Conservation (phyloP, 2,113 vertebrate species). For the Mustela lutreola region DNA sequence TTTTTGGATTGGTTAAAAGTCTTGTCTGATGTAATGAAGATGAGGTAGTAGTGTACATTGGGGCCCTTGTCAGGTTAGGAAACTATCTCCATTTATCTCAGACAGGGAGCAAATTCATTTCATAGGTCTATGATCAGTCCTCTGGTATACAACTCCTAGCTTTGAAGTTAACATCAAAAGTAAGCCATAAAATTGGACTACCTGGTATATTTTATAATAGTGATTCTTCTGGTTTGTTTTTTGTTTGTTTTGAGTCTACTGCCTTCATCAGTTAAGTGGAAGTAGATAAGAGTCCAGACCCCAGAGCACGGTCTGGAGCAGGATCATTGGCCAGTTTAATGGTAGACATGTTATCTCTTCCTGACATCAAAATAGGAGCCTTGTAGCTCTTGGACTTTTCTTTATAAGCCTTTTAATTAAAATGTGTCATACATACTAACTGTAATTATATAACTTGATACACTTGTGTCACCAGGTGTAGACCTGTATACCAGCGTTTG, state of each 20-base stretch:
- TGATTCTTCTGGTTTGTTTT: background rate
- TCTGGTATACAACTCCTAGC: background rate
- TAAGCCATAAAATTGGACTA: background rate
- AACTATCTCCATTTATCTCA: background rate
- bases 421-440: background rate
- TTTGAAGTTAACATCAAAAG: background rate
- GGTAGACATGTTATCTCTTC: background rate
- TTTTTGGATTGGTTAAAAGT: background rate
- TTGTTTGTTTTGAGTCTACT: background rate
- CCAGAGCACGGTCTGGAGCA: background rate
- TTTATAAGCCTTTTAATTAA: background rate
- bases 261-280: background rate
- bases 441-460: background rate
- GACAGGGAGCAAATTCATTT: background rate
- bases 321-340: background rate
- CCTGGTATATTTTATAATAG: background rate
- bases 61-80: background rate
- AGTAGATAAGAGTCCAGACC: background rate
- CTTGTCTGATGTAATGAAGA: slow-evolving; percentile 9
- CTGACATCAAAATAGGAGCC: background rate
- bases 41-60: background rate
- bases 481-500: background rate
- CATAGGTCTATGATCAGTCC: background rate
- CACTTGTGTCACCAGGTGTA: background rate
- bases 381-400: background rate